phyloP scores from a whole-genome alignment of 2,797 vertebrate species.

The Mus spretus region DNA sequence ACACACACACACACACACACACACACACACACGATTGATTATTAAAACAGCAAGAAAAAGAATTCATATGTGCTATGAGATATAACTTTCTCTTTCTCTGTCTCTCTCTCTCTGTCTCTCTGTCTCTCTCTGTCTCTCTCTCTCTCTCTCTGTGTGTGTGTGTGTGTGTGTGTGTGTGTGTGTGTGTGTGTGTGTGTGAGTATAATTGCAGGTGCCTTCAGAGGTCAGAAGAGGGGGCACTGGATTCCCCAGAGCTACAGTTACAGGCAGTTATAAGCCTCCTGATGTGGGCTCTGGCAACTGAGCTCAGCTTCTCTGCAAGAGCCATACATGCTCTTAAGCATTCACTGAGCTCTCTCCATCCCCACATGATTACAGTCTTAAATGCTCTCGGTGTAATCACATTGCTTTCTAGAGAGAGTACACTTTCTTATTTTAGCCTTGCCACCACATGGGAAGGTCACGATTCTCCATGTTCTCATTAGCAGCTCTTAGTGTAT shows the following conservation, averaged over 20 bases:
- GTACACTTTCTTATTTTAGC: neutral
- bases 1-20: neutral
- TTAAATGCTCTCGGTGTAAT: neutral
- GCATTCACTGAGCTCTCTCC: neutral
- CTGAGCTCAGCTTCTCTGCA: neutral
- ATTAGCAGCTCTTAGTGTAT: neutral
- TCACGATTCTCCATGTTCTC: neutral
- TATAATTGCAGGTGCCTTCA: neutral
- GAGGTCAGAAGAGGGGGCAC: neutral
- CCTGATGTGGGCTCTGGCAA: neutral
- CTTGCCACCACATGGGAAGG: neutral
- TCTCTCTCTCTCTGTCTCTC: too few species aligned
- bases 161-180: neutral
- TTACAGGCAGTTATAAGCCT: neutral
- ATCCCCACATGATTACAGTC: too few species aligned
- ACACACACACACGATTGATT: neutral
- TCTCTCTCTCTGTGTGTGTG: too few species aligned
- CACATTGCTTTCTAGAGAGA: neutral
- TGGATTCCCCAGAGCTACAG: neutral
- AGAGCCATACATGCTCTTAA: neutral
- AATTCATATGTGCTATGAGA: neutral
- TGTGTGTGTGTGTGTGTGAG: neutral
- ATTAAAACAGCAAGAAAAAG: neutral
- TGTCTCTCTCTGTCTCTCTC: too few species aligned
- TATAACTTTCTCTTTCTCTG: neutral